Percentiles rank a stretch among this genome's conserved stretches.
These are phyloP conservation scores for Globodera rostochiensis DNA, from an alignment of 1,140 invertebrate genomes.

Conservation along the genomic window DNA sequence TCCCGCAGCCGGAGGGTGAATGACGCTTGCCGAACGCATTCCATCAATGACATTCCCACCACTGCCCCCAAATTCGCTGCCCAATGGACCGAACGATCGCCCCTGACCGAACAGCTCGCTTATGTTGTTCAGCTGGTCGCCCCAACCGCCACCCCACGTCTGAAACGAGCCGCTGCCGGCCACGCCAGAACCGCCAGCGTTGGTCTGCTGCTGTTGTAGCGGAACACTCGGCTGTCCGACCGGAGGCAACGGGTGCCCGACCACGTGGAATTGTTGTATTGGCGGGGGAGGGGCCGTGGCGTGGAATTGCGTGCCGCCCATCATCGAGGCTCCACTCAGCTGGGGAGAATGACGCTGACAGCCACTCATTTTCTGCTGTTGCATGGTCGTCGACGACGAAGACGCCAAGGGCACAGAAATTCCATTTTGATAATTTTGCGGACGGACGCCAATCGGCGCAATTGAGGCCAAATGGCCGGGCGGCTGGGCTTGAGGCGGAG, in stretches of 20 bases:
- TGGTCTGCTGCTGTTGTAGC: not conserved
- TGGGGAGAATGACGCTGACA: conserved; percentile 21
- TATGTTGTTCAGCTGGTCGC: conserved; percentile 41
- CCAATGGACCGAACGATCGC: conserved; percentile 40
- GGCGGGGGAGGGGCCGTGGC: not conserved
- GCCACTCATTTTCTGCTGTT: conserved; percentile 12
- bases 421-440: conserved; percentile 39
- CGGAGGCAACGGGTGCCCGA: not conserved
- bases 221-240: conserved; percentile 9
- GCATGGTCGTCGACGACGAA: not conserved
- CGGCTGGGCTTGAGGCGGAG: conserved; percentile 20
- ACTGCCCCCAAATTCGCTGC: conserved; percentile 32
- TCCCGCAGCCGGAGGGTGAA: conserved; percentile 11
- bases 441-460: conserved; percentile 43
- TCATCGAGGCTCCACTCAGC: not conserved
- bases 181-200: not conserved
- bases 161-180: conserved; percentile 22
- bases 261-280: conserved; percentile 20
- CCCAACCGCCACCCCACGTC: conserved; percentile 38
- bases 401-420: conserved; percentile 24
- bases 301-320: not conserved
- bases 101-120: conserved; percentile 44
- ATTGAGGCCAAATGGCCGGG: conserved; percentile 27
- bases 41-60: conserved; percentile 9
- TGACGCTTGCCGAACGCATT: conserved; percentile 20